Evolutionary conservation across 1,140 invertebrate genomes (phyloP), one percentile per base, ranked within the genome.

Genomic region (Drosophila rhopaloa): DNA sequence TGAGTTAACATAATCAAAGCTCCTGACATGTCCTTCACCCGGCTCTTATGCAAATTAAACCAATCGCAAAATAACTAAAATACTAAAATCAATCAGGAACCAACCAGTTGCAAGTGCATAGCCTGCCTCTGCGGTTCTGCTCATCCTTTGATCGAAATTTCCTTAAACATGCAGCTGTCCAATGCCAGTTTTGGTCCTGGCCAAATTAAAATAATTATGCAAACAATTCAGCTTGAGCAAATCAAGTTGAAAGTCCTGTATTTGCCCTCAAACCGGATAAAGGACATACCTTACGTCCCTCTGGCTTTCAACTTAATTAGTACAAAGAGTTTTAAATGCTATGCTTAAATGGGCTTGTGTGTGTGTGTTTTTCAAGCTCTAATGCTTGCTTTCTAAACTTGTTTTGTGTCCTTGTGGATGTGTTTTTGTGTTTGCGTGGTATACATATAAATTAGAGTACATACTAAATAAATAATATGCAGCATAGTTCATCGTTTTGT

Each of bases 391-490:
- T 80, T 44, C 37, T 56, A 53, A 79, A 84, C 40, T 58, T 43
- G 35, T 61, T 61, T 61, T 60, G 41, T 63, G 51, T 71, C 44
- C 58, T 27, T n/a, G 41, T 51, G 48, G 41, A 68, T 79, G 59
- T 58, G 55, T 53, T 43, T 53, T 43, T 43, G 63, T 63, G 65
- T 65, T 51, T 27, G 50, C 74, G 40, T 82, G 59, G 61, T 72
- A 27, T 59, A 50, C 58, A 60, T 84, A 84, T 84, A 84, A 84
- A 74, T 81, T 79, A 84, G 75, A 82, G 72, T 84, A 85, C 81
- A 77, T 81, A 81, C 81, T 85, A 84, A 76, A 77, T 85, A 85
- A 84, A 84, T 84, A 84, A 84, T 84, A 85, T 85, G 81, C 81
- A 81, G 67, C 77, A 86, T 78, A 81, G 63, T 85, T 59, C 65